phyloP scores from a whole-genome alignment of 1,140 invertebrate species.

The Drosophila sp. region DNA sequence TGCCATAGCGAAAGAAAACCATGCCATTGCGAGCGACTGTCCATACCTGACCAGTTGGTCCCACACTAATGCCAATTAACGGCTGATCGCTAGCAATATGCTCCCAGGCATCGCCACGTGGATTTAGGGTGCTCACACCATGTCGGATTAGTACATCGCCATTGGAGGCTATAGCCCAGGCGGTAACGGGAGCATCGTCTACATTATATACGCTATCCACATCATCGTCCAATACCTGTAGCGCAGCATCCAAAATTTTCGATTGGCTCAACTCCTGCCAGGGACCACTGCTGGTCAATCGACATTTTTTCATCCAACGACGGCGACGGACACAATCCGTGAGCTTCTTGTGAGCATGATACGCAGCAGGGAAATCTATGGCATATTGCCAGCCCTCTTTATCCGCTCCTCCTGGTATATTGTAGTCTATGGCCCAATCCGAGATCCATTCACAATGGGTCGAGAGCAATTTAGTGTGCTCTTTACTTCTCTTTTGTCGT shows the following conservation, averaged over 20 bases:
- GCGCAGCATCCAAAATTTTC: slow-evolving; percentile 90
- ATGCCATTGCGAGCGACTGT: slow-evolving; percentile 93
- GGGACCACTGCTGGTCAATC: slow-evolving; percentile 91
- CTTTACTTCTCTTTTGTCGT: slow-evolving; percentile 90
- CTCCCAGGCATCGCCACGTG: slow-evolving; percentile 90
- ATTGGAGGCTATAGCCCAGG: slow-evolving; percentile 92
- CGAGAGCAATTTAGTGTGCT: slow-evolving; percentile 92
- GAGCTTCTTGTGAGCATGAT: slow-evolving; percentile 92
- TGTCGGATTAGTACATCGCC: slow-evolving; percentile 92
- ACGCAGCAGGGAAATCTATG: slow-evolving; percentile 93
- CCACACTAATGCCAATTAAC: slow-evolving; percentile 88
- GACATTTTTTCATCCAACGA: slow-evolving; percentile 93
- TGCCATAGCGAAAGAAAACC: slow-evolving; percentile 90
- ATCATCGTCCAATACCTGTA: slow-evolving; percentile 68
- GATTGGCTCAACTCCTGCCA: slow-evolving; percentile 94
- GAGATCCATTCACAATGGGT: slow-evolving; percentile 95
- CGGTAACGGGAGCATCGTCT: slow-evolving; percentile 83
- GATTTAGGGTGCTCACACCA: slow-evolving; percentile 88
- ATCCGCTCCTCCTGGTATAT: slow-evolving; percentile 94
- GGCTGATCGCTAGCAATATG: slow-evolving; percentile 91
- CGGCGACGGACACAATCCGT: slow-evolving; percentile 94
- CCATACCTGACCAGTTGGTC: slow-evolving; percentile 90
- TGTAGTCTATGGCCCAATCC: slow-evolving; percentile 95
- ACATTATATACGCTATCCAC: slow-evolving; percentile 51
- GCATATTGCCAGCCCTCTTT: slow-evolving; percentile 97